A percentile compares a stretch with the other conserved stretches of the same genome.
These are phyloP conservation scores for Mesorhabditis spiculigera DNA, from an alignment of 2,888 invertebrate genomes.

Conservation along the genomic window DNA sequence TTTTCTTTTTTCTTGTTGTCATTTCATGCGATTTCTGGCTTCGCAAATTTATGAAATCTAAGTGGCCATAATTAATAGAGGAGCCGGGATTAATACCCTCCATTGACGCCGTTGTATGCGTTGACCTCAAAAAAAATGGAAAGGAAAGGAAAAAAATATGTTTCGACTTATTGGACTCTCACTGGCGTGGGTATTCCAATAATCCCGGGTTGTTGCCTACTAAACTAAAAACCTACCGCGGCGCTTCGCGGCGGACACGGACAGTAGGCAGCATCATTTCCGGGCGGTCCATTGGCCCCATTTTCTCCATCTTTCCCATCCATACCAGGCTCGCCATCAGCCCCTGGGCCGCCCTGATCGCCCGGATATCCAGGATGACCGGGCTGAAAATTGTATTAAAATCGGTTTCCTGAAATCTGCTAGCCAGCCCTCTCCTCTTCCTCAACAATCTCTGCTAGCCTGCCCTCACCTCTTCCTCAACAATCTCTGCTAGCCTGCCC, in stretches of 20 bases:
- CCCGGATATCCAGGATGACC: not conserved
- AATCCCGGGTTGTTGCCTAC: no score
- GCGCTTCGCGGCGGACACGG: not conserved
- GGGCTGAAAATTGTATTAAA: not conserved
- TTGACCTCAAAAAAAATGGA: not conserved
- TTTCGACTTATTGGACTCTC: no score
- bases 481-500: no score
- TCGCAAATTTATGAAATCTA: no score
- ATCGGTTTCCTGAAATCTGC: no score
- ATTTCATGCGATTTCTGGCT: no score
- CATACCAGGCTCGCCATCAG: not conserved
- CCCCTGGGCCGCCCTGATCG: not conserved
- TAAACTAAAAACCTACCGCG: not conserved
- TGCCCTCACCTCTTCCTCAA: no score
- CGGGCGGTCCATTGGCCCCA: not conserved
- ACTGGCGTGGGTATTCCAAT: no score
- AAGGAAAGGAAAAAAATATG: not conserved
- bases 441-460: no score
- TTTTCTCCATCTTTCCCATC: constrained; percentile 2
- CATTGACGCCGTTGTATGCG: constrained; percentile 1
- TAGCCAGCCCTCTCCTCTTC: no score
- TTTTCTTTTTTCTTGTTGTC: no score
- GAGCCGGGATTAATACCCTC: not conserved
- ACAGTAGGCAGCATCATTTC: constrained; percentile 4
- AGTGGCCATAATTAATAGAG: no score